Base-by-base conservation (phyloP, 2,113 vertebrate species). In the Scophthalmus maximus region DNA sequence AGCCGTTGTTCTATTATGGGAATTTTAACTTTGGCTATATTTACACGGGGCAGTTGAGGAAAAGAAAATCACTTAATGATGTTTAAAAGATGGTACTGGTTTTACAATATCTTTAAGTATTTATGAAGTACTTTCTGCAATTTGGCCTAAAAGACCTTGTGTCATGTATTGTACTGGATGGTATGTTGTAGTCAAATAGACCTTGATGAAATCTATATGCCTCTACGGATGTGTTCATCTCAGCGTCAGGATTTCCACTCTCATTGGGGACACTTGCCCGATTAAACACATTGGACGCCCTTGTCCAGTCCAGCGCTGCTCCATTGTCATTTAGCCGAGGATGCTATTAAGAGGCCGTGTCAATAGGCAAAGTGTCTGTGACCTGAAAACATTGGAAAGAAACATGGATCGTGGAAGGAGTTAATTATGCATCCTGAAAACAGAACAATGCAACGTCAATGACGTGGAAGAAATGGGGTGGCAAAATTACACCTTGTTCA, bases 361-460 rank as follows among this genome's bases (percentile, higher is more conserved):
- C 83, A 73, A 87, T 80, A 73, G 53, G 3, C 32, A 69, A 51
- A n/a, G 47, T 27, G 69, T 76, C 63, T 59, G 29, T 44, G 58
- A 80, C 73, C 63, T 30, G 67, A 67, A 72, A 76, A 53, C 22
- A 62, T 82, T 65, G 69, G 7, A 59, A 38, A 22, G 51, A 61
- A 76, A 56, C 71, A 66, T 42, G 42, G 47, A 58, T 38, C 1
- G 5, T 1, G 47, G 20, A 67, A 57, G 34, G 40, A 63, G 71
- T 79, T 81, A 83, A 87, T 9, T 84, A 52, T 76, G 51, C 63
- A 20, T 42, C 27, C 49, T 18, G 27, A 69, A 71, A 79, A 85
- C 72, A 63, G 75, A 84, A 73, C 67, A 79, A 70, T 64, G 20
- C 34, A 3, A 29, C 30, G 52, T 73, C 36, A 64, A 26, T 58